phyloP scores from a whole-genome alignment of 2,113 vertebrate genomes.

The Trinectes maculatus region DNA sequence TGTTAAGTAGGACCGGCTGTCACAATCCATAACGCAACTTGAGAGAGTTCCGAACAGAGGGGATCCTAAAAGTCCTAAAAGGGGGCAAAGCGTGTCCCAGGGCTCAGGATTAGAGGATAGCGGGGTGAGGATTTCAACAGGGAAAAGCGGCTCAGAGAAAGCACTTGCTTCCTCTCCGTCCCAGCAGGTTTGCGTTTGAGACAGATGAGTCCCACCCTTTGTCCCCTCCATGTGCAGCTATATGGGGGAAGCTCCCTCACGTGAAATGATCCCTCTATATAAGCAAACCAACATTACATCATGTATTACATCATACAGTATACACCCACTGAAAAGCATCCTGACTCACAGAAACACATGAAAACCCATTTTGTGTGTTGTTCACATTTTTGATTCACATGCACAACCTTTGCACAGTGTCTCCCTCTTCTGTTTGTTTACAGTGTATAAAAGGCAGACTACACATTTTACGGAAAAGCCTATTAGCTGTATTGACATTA shows the following conservation, averaged over 20 bases:
- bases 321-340: constrained; percentile 25
- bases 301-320: constrained; percentile 34
- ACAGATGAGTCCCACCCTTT: constrained; percentile 47
- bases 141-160: constrained; percentile 65
- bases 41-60: constrained; percentile 54
- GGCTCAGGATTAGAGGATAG: constrained; percentile 67
- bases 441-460: neutral
- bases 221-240: neutral
- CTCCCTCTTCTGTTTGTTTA: constrained; percentile 2
- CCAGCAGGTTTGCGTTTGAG: constrained; percentile 45
- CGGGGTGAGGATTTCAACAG: constrained; percentile 64
- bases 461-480: neutral
- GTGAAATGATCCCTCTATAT: constrained; percentile 24
- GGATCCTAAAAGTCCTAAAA: constrained; percentile 53
- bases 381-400: constrained; percentile 30
- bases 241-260: constrained; percentile 17
- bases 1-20: constrained; percentile 17
- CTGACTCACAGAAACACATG: constrained; percentile 20
- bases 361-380: constrained; percentile 41
- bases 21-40: constrained; percentile 52
- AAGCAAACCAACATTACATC: constrained; percentile 38
- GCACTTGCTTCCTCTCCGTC: constrained; percentile 3
- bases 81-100: constrained; percentile 59
- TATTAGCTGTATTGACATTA: neutral
- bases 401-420: constrained; percentile 12